These are phyloP conservation scores for Paramormyrops kingsleyae DNA, from an alignment of 2,113 vertebrate species.

Conservation along the genomic window DNA sequence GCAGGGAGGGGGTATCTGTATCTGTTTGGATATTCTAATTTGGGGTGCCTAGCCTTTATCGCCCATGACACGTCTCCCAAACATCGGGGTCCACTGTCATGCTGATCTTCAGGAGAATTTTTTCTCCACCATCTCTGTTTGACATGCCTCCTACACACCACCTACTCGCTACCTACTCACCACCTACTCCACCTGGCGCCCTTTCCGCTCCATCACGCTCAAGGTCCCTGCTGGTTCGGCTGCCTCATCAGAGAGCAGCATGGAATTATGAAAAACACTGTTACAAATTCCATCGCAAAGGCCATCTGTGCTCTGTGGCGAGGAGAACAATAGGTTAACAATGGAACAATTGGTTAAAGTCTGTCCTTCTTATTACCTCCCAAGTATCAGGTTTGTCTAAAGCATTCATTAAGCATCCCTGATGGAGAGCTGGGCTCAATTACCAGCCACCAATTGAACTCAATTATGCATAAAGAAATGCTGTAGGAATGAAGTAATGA, in stretches of 20 bases:
- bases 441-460: conserved; percentile 10
- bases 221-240: not conserved
- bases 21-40: not conserved
- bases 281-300: not conserved
- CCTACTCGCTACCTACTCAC: not conserved
- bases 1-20: not conserved
- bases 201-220: not conserved
- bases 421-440: conserved; percentile 17
- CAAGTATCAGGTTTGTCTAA: not conserved
- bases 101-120: conserved; percentile 25
- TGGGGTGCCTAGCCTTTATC: not conserved
- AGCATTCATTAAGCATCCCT: not conserved
- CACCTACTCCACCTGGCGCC: not conserved
- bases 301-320: not conserved
- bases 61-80: conserved; percentile 5
- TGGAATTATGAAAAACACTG: conserved; percentile 9
- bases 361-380: not conserved
- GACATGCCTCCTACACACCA: not conserved
- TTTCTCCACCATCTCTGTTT: not conserved
- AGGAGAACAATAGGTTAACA: conserved; percentile 7
- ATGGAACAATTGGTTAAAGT: conserved; percentile 10
- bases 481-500: not conserved
- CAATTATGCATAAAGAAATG: conserved; percentile 24
- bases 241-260: conserved; percentile 12
- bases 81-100: not conserved